A percentile compares a stretch with the other conserved stretches of the same genome.
phyloP scores from a whole-genome alignment of 2,888 invertebrate species.

The Alsophila aescularia region DNA sequence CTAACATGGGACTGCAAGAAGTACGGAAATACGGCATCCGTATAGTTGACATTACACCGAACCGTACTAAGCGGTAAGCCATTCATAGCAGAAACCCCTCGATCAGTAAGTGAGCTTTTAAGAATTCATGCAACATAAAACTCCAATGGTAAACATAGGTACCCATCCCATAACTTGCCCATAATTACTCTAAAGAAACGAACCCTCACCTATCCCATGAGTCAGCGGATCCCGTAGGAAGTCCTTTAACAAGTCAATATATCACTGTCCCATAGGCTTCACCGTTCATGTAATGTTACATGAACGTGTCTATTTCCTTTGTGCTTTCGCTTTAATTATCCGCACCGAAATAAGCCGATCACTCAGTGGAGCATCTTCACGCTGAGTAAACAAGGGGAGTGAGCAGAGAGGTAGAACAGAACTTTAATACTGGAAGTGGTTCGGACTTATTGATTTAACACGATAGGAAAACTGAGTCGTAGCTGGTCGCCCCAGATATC shows the following conservation, averaged over 20 bases:
- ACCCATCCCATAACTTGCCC: neutral
- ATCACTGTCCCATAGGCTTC: conserved; percentile 29
- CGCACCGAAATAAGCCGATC: conserved; percentile 80
- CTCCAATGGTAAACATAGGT: too few relatives aligned
- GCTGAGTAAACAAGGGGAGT: conserved; percentile 69
- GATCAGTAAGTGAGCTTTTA: too few relatives aligned
- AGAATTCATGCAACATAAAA: too few relatives aligned
- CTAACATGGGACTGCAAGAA: too few relatives aligned
- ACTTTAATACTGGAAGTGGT: conserved; percentile 51
- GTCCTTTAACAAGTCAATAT: conserved; percentile 24
- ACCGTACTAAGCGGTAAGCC: too few relatives aligned
- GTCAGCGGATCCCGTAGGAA: conserved; percentile 16
- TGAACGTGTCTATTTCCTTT: conserved; percentile 54
- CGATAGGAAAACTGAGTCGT: too few relatives aligned
- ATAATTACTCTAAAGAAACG: neutral
- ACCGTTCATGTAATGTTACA: conserved; percentile 35
- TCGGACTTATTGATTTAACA: too few relatives aligned
- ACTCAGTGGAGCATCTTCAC: conserved; percentile 76
- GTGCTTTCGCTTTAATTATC: conserved; percentile 72
- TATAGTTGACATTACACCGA: too few relatives aligned
- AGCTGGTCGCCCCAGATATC: too few relatives aligned
- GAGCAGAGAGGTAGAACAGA: conserved; percentile 17
- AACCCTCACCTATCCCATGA: conserved; percentile 3
- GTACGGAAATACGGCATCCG: too few relatives aligned
- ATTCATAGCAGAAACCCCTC: too few relatives aligned